Percentiles rank a stretch among this genome's conserved stretches.
These are phyloP conservation scores for Cryptoprocta ferox DNA, from an alignment of 2,797 vertebrate genomes.

Conservation along the genomic window DNA sequence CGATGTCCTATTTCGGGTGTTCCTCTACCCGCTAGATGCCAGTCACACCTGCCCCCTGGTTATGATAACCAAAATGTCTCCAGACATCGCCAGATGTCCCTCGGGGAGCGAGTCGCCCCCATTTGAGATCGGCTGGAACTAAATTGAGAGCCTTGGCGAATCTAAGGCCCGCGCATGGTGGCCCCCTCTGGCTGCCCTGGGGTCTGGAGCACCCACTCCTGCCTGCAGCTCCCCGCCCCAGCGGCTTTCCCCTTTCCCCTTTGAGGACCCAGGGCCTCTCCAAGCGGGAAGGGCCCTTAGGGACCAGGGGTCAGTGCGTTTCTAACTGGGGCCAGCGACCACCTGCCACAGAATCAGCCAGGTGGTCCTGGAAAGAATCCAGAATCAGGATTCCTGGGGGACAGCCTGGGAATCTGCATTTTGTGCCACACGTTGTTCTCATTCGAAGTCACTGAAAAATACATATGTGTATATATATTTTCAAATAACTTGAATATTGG, in stretches of 20 bases:
- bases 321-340: background rate
- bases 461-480: background rate
- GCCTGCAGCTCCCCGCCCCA: background rate
- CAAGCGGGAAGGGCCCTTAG: background rate
- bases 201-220: background rate
- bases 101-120: background rate
- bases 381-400: background rate
- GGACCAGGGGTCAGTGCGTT: background rate
- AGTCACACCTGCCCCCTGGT: constrained; percentile 59
- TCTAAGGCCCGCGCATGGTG: background rate
- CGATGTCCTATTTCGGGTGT: background rate
- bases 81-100: constrained; percentile 55
- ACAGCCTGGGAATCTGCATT: background rate
- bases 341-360: background rate
- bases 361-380: background rate
- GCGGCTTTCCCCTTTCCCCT: background rate
- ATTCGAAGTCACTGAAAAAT: background rate
- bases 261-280: background rate
- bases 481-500: background rate
- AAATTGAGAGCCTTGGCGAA: background rate
- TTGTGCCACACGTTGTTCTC: background rate
- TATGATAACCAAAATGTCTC: constrained; percentile 63
- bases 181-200: background rate
- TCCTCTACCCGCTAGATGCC: constrained; percentile 26
- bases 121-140: background rate